Evolutionary conservation across 2,888 invertebrate species (phyloP).

Genomic region (Colletes collaris): DNA sequence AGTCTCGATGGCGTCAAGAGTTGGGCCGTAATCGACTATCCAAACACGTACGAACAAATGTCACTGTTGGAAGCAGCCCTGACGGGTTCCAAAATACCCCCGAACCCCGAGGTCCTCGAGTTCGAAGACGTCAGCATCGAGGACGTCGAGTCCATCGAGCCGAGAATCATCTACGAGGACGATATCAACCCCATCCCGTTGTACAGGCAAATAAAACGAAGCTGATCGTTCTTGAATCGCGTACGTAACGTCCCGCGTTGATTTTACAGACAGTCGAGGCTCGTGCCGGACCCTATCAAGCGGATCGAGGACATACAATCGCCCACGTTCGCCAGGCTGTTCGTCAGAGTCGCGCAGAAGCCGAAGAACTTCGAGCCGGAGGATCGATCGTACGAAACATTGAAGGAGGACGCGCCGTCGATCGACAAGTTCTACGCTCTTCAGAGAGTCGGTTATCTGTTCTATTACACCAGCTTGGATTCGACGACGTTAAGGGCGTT

Average conservation of each 20-base stretch:
- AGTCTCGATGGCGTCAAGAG: conserved; percentile 84
- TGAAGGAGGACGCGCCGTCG: conserved; percentile 82
- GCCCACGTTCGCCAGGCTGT: conserved; percentile 85
- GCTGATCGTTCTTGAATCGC: too few relatives aligned
- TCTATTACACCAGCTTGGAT: conserved; percentile 86
- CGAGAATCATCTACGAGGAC: conserved; percentile 81
- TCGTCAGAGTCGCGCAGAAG: conserved; percentile 82
- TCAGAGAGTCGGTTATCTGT: conserved; percentile 85
- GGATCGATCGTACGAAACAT: conserved; percentile 31
- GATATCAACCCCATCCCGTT: conserved; percentile 82
- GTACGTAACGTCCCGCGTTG: too few relatives aligned
- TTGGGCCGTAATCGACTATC: conserved; percentile 88
- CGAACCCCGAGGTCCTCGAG: conserved; percentile 47
- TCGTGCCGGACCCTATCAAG: conserved; percentile 84
- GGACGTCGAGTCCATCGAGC: conserved; percentile 60
- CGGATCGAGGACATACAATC: conserved; percentile 20
- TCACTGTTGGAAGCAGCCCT: conserved; percentile 86
- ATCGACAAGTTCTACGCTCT: conserved; percentile 86
- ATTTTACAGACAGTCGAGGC: conserved; percentile 82
- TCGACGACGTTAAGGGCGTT: conserved; percentile 84
- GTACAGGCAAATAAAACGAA: conserved; percentile 33
- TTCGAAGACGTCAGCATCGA: conserved; percentile 65
- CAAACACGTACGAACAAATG: conserved; percentile 85
- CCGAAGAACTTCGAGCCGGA: conserved; percentile 33
- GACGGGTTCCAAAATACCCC: conserved; percentile 84